Evolutionary conservation across 1,140 invertebrate genomes (phyloP), one percentile per base, ranked within the genome.

Genomic region (Steinernema khuongi): DNA sequence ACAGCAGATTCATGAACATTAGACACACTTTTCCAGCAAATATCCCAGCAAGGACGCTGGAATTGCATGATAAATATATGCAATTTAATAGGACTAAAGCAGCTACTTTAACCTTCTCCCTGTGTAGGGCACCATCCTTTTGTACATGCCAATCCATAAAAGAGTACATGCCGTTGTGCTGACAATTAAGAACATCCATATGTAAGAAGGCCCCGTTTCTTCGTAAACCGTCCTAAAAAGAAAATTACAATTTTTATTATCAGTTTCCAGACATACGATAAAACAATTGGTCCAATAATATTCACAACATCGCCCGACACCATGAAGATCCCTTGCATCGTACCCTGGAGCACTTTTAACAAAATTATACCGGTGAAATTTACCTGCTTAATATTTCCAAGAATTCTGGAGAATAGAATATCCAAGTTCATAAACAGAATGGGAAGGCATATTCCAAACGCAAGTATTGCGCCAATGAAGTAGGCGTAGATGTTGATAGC

Each of bases 301-400:
- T 60, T 60, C 11, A 60, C 50, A 2, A 60, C 50, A 26, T 60
- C 50, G 4, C 50, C 50, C 4, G 50, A 60, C 4, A 60, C 26
- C 50, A 60, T 60, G 22, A 60, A 60, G 19, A 60, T 60, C 26
- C 50, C 50, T 60, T 60, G 50, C 50, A 60, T 60, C 19, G 50
- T 60, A 4, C 50, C 50, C 50, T 60, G 19, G 26, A 60, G 26
- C 14, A 22, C 11, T 60, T 22, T 7, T 7, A 60, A 60, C 26
- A 4, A 26, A 22, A 14, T 22, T 60, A 60, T 60, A n/a, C 2
- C 14, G 26, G 50, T 7, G 22, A 14, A 14, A 7, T 60, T 22
- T 60, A 60, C 50, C 50, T 60, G 50, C 22, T 60, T 60, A 22
- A 60, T 60, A 22, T 60, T 60, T 22, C 50, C 50, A 7, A 60